These are phyloP conservation scores for Sminthopsis crassicaudata DNA, from an alignment of 2,113 vertebrate species.

Conservation along the genomic window DNA sequence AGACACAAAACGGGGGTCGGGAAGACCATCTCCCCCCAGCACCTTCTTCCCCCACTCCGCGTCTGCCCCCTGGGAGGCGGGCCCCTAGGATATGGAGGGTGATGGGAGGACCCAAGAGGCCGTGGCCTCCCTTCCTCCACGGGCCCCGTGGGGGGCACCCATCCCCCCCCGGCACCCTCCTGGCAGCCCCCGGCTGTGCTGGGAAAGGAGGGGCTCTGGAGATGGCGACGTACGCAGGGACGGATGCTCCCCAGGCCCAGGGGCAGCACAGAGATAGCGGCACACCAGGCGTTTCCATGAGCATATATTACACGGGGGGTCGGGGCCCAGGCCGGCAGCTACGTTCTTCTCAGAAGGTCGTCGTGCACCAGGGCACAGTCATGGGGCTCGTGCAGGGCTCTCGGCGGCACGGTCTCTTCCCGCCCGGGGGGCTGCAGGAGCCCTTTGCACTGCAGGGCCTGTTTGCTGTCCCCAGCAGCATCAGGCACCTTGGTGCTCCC, in stretches of 20 bases:
- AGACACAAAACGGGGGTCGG: neutral
- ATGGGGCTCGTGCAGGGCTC: conserved; percentile 54
- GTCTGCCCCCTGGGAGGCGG: neutral
- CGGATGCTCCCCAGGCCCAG: neutral
- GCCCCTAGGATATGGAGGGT: neutral
- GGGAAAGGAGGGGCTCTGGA: neutral
- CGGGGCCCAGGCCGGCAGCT: conserved; percentile 47
- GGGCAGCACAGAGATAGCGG: neutral
- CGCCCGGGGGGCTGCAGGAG: conserved; percentile 55
- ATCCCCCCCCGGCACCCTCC: too few relatives aligned
- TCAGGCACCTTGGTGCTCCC: conserved; percentile 72
- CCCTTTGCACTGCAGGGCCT: conserved; percentile 44
- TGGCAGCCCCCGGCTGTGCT: too few relatives aligned
- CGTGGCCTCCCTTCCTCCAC: neutral
- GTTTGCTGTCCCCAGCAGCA: conserved; percentile 66
- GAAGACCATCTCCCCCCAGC: neutral
- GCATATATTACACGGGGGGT: conserved; percentile 73
- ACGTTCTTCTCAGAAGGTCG: conserved; percentile 72
- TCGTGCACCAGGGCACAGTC: conserved; percentile 52
- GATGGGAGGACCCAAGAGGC: neutral
- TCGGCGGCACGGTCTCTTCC: conserved; percentile 50
- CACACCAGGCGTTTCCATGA: conserved; percentile 62
- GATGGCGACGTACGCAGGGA: too few relatives aligned
- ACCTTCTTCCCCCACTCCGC: neutral
- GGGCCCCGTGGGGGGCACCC: too few relatives aligned